phyloP scores from a whole-genome alignment of 2,797 vertebrate species.

The Phoxinus dragarum region DNA sequence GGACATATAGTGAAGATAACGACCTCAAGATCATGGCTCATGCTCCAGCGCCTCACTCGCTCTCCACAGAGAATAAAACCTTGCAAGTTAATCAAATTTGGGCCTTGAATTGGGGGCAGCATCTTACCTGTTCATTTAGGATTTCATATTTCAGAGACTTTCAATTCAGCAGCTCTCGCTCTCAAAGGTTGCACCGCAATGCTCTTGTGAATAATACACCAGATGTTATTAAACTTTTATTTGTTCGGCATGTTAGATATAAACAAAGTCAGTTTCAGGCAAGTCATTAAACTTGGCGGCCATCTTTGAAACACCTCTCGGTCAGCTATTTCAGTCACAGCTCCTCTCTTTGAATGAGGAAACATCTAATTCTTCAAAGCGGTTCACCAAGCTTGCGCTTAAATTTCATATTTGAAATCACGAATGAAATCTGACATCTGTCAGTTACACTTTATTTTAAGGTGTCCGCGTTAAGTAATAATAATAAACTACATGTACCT shows the following conservation, averaged over 20 bases:
- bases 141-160: slow-evolving; percentile 25
- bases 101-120: slow-evolving; percentile 65
- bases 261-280: not conserved
- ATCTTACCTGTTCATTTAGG: slow-evolving; percentile 70
- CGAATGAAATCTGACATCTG: not conserved
- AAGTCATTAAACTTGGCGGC: not conserved
- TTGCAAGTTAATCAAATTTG: slow-evolving; percentile 66
- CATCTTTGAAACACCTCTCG: not conserved
- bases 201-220: not conserved
- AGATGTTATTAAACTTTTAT: slow-evolving; percentile 7
- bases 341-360: not conserved
- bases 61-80: slow-evolving; percentile 68
- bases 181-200: not conserved
- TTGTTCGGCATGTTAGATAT: not conserved
- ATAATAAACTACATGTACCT: too few relatives aligned
- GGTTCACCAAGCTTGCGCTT: not conserved
- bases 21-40: slow-evolving; percentile 71
- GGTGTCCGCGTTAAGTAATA: too few relatives aligned
- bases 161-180: not conserved
- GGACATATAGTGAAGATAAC: slow-evolving; percentile 80
- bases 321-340: not conserved
- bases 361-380: not conserved
- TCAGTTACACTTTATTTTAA: too few relatives aligned
- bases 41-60: slow-evolving; percentile 72
- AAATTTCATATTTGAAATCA: too few relatives aligned